Base-by-base conservation (phyloP, 2,797 vertebrate species). In the Coracias cyanogaster region DNA sequence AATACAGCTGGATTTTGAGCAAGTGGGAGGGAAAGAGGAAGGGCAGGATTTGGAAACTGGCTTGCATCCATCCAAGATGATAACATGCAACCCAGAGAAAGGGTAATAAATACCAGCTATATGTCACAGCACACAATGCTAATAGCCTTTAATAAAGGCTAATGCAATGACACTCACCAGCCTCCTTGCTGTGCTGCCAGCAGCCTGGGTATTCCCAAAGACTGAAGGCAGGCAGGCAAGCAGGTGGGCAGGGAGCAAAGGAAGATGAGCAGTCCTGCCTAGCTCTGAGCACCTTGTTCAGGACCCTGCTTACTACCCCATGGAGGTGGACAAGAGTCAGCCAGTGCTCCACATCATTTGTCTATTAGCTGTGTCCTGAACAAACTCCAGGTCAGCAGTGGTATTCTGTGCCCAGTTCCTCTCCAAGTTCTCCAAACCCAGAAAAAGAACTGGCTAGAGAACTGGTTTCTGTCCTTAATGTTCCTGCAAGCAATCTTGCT, bases 1-100 rank as follows among this genome's bases (percentile, higher is more conserved):
- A 94, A 89, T 81, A 62, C 88, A 90, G 88, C 71, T 93, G 78
- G 62, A 80, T 93, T 90, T 92, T 57, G 51, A 89, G 55, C 39
- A 80, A 3, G 5, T 2, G 2, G 46, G 60, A 90, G 28, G 55
- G 43, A 57, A 88, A 81, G 39, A 66, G 51, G 64, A 93, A 95
- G 37, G 22, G 41, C 15, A 64, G 67, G 91, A 92, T 94, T 85
- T 89, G 79, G 79, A 94, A 94, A 58, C 57, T 83, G 94, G 80
- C 79, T 88, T 37, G 48, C n/a, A 79, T 67, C 58, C 71, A 87
- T 46, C 43, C 52, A 64, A 92, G 88, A 84, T 0, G 3, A 13
- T 77, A 92, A 46, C 64, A 48, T 2, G 12, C n/a, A 89, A 70
- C 22, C 26, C 58, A 33, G 48, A 45, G 58, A 83, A 88, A 86